Conservation (phyloP, 2,113 vertebrate genomes). For the Mesitornis unicolor region DNA sequence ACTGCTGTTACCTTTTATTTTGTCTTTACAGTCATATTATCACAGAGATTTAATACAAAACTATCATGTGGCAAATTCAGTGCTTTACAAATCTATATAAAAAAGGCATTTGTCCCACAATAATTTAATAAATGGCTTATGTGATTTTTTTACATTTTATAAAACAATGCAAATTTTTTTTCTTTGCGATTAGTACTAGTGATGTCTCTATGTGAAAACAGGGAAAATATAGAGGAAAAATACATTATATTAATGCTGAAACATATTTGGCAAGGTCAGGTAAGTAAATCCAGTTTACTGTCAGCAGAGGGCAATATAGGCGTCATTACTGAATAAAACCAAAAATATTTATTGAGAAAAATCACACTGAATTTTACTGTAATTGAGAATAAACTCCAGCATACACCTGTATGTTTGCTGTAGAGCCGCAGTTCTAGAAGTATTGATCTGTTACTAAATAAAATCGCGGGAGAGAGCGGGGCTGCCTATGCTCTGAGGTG, state of each 20-base stretch:
- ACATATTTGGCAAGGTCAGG: neutral
- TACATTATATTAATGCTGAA: neutral
- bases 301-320: neutral
- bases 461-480: fast-evolving
- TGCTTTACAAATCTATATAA: neutral
- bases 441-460: neutral
- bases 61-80: neutral
- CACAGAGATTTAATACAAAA: neutral
- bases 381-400: neutral
- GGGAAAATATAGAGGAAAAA: neutral
- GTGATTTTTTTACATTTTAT: neutral
- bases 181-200: neutral
- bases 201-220: neutral
- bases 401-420: neutral
- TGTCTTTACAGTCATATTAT: neutral
- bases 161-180: neutral
- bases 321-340: neutral
- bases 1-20: neutral
- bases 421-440: neutral
- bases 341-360: neutral
- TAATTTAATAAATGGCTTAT: neutral
- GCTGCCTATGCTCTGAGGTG: fast-evolving
- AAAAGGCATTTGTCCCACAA: too few species aligned
- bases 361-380: neutral
- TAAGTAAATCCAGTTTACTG: neutral